These are phyloP conservation scores for Leucozona laternaria DNA, from an alignment of 2,888 invertebrate genomes.

Conservation along the genomic window DNA sequence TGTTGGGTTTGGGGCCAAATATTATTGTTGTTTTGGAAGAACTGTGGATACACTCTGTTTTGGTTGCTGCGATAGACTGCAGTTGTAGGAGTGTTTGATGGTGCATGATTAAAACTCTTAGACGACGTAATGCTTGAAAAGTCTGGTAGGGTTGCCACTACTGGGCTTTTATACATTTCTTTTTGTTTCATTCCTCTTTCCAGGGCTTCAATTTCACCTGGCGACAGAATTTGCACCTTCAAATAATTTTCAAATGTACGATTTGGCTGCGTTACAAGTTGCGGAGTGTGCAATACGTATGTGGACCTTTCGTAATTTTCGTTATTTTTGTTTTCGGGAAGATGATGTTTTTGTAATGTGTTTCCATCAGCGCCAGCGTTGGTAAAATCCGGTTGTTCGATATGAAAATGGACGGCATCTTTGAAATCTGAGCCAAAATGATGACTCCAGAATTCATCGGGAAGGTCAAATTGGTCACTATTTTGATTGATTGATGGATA, in stretches of 20 bases:
- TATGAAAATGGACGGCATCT: slow-evolving; percentile 80
- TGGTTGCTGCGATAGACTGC: slow-evolving; percentile 71
- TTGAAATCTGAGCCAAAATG: slow-evolving; percentile 81
- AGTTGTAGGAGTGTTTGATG: slow-evolving; percentile 73
- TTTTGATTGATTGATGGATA: slow-evolving; percentile 32
- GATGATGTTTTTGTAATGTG: slow-evolving; percentile 24
- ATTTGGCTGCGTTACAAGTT: not conserved
- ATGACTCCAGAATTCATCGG: slow-evolving; percentile 80
- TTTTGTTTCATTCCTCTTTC: slow-evolving; percentile 42
- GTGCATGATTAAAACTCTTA: slow-evolving; percentile 25
- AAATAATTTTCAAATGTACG: slow-evolving; percentile 24
- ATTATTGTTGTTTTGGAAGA: not conserved
- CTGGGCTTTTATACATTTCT: slow-evolving; percentile 56
- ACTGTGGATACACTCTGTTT: not conserved
- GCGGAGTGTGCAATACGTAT: slow-evolving; percentile 38
- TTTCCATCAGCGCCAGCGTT: slow-evolving; percentile 19
- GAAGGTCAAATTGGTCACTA: slow-evolving; percentile 14
- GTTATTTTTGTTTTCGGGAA: not conserved
- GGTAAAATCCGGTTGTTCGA: slow-evolving; percentile 72
- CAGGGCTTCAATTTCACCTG: slow-evolving; percentile 46
- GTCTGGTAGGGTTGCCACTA: slow-evolving; percentile 75
- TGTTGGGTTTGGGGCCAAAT: slow-evolving; percentile 9
- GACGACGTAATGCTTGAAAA: slow-evolving; percentile 29
- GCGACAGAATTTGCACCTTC: slow-evolving; percentile 52
- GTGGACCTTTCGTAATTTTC: slow-evolving; percentile 44